Evolutionary conservation across 2,113 vertebrate genomes (phyloP), one percentile per base, ranked within the genome.

Genomic region (Oreochromis niloticus): DNA sequence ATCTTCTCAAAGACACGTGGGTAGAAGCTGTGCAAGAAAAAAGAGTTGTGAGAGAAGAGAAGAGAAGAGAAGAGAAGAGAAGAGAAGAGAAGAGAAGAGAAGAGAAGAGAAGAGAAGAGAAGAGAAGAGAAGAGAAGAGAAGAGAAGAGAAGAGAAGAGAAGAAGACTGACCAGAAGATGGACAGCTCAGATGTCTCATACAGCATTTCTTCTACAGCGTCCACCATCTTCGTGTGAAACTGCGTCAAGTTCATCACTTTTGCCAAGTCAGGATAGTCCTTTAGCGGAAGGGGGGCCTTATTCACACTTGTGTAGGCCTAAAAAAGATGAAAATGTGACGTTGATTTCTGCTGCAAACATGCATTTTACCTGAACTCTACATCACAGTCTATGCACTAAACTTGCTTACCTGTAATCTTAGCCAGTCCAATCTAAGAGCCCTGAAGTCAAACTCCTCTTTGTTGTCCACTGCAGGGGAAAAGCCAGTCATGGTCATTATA

Each of bases 171-270:
- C 98, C 97, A 97, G 17, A 99, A 94, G 57, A 95, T 94, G 7
- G 97, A 98, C 54, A 99, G 92, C 41, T 99, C 97, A 1, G 98
- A 97, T 4, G 96, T 96, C 86, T 99, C 98, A 2, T 93, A 92
- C 57, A 98, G 92, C 55, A 98, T 82, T 27, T 97, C 95, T 6
- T 97, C 97, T 54, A 97, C 9, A 1, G 92, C 95, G 88, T 99
- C 98, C 56, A 99, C 93, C 96, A 98, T 97, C 85, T 88, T 96
- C n/a, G 97, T 97, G 93, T 99, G 98, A 94, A 99, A 99, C 86
- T 97, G 93, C 8, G 97, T 96, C 95, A 98, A 84, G 95, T 98
- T 99, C 98, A 99, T 98, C 91, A 98, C 95, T 11, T 96, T 97
- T 4, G 97, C 97, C 54, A 99, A 87, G 46, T 98, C 97, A 0